Base-by-base conservation (phyloP, 2,888 invertebrate species). In the Ctenicera cuprea region DNA sequence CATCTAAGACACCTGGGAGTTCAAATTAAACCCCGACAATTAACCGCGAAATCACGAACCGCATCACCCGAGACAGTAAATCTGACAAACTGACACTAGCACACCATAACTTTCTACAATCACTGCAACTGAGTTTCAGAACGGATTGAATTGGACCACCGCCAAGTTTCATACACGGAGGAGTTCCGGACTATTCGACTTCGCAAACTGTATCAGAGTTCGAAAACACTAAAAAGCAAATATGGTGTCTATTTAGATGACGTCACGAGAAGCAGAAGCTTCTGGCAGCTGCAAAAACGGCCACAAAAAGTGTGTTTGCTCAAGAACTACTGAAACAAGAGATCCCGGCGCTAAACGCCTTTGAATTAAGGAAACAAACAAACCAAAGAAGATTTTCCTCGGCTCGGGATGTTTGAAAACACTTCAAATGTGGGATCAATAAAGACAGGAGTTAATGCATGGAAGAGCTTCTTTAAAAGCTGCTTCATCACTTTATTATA, bases 291-390 rank as follows among this genome's bases (percentile, higher is more conserved):
- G 37, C 52, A 50, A 65, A 65, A 65, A 65, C 4, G 8, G 11
- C 12, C 30, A 16, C 63, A 41, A 59, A 59, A 59, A 38, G 38
- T 59, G 38, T 59, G 59, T 59, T 59, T 37, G 59, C 38, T 18
- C 38, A 59, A 37, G 38, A 59, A 62, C 43, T 37, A 18, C 22
- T 62, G 62, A 69, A 69, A 69, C 33, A 20, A 41, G 30, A 62
- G 61, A 54, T 61, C 62, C 38, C 18, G 14, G 30, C 54, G 16
- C 57, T 61, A 68, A 67, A 67, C 67, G 67, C 41, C 57, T 57
- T 41, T 9, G 50, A 48, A 69, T 50, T 68, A 57, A 68, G 57
- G 68, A 59, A 66, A 66, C 52, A 66, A 66, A 66, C 65, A 66
- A 67, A 14, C 14, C 37, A 14, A 65, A 14, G 14, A 18, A 30